A percentile compares a stretch with the other conserved stretches of the same genome.
phyloP scores from a whole-genome alignment of 2,888 invertebrate genomes.

The Cryptosula pallasiana region DNA sequence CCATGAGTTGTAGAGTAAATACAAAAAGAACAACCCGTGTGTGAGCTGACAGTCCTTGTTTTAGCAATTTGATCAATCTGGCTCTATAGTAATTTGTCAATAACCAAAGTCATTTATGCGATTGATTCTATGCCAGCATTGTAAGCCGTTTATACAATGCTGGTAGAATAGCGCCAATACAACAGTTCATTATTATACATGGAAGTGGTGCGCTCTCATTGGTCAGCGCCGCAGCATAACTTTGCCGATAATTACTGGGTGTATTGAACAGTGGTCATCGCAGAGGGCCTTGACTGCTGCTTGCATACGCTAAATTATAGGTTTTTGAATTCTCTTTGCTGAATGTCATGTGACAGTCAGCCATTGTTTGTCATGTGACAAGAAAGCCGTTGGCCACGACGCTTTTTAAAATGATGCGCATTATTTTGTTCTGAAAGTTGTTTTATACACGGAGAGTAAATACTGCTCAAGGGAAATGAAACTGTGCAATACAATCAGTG shows the following conservation, averaged over 20 bases:
- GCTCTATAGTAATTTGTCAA: constrained; percentile 4
- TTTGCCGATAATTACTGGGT: not conserved
- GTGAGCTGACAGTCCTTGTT: too few species aligned
- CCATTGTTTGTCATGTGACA: too few species aligned
- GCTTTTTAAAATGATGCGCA: too few species aligned
- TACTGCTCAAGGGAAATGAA: too few species aligned
- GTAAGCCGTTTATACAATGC: not conserved
- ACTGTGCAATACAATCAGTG: too few species aligned
- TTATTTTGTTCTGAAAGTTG: too few species aligned
- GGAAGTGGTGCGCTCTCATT: not conserved
- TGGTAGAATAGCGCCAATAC: not conserved
- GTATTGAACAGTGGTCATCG: not conserved
- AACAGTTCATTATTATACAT: not conserved
- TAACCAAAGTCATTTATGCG: not conserved
- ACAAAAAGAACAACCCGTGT: too few species aligned
- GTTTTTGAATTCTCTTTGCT: too few species aligned
- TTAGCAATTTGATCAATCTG: not conserved
- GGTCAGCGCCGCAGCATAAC: not conserved
- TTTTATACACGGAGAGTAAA: too few species aligned
- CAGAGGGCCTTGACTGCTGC: not conserved
- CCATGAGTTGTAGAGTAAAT: too few species aligned
- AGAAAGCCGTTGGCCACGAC: too few species aligned
- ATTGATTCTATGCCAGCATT: constrained; percentile 3
- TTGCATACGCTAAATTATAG: not conserved
- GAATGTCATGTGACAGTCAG: too few species aligned